phyloP scores from a whole-genome alignment of 2,888 invertebrate genomes.

The Euproctis similis region DNA sequence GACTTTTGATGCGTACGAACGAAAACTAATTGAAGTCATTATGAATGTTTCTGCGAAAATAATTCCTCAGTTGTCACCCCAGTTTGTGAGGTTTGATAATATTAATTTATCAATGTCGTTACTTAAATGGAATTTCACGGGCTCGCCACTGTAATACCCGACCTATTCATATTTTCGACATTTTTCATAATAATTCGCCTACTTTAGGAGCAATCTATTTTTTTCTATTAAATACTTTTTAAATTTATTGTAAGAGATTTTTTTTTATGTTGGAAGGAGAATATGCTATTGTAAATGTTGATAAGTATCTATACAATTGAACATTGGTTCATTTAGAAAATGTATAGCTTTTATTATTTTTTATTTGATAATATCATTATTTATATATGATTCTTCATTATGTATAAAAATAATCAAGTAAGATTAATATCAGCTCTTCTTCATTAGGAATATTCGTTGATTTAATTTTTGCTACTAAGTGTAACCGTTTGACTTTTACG shows the following conservation, averaged over 20 bases:
- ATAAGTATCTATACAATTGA: too few species aligned
- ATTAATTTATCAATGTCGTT: constrained; percentile 43
- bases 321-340: too few species aligned
- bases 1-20: constrained; percentile 3
- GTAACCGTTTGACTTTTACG: too few species aligned
- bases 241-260: constrained; percentile 15
- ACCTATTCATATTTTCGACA: constrained; percentile 32
- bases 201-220: constrained; percentile 22
- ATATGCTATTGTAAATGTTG: too few species aligned
- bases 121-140: constrained; percentile 37
- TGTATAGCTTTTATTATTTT: too few species aligned
- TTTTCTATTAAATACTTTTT: constrained; percentile 21
- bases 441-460: too few species aligned
- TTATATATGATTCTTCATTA: too few species aligned
- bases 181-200: constrained; percentile 31
- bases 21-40: constrained; percentile 17
- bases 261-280: too few species aligned
- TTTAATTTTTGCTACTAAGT: too few species aligned
- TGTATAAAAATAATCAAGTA: too few species aligned
- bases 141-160: constrained; percentile 24
- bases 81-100: constrained; percentile 23
- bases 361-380: too few species aligned
- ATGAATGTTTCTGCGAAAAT: constrained; percentile 18
- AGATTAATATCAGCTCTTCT: too few species aligned
- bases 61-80: constrained; percentile 22